Evolutionary conservation across 2,888 invertebrate genomes (phyloP).

Genomic region (Pterostichus madidus): DNA sequence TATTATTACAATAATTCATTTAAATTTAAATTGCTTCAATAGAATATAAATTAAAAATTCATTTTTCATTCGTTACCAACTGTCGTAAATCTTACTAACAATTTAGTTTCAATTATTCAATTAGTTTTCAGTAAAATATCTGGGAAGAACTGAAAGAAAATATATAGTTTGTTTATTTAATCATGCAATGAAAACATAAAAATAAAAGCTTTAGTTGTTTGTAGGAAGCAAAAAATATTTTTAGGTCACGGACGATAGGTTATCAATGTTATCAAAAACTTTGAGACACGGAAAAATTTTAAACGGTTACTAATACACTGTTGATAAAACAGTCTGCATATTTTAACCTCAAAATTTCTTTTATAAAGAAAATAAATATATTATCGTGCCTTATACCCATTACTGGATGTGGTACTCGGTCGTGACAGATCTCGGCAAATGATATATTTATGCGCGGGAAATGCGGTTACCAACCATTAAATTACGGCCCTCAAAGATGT

Average conservation of each 20-base stretch:
- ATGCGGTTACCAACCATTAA: too few relatives aligned
- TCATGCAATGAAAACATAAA: too few relatives aligned
- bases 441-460: too few relatives aligned
- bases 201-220: background rate
- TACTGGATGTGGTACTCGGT: too few relatives aligned
- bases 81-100: constrained; percentile 10
- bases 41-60: constrained; percentile 54
- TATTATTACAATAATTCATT: constrained; percentile 54
- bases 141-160: too few relatives aligned
- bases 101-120: too few relatives aligned
- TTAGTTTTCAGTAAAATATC: too few relatives aligned
- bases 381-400: too few relatives aligned
- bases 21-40: constrained; percentile 12
- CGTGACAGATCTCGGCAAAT: too few relatives aligned
- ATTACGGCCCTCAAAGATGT: too few relatives aligned
- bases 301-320: constrained; percentile 21
- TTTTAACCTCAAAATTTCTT: constrained; percentile 20
- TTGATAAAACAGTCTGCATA: constrained; percentile 12
- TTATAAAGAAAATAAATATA: too few relatives aligned
- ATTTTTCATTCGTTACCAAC: constrained; percentile 47
- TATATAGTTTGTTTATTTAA: too few relatives aligned
- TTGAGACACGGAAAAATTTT: constrained; percentile 45
- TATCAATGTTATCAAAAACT: constrained; percentile 42
- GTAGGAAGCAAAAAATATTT: constrained; percentile 36
- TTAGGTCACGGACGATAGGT: constrained; percentile 39